Evolutionary conservation across 2,797 vertebrate genomes (phyloP).

Genomic region (Leptatherina wallacei): DNA sequence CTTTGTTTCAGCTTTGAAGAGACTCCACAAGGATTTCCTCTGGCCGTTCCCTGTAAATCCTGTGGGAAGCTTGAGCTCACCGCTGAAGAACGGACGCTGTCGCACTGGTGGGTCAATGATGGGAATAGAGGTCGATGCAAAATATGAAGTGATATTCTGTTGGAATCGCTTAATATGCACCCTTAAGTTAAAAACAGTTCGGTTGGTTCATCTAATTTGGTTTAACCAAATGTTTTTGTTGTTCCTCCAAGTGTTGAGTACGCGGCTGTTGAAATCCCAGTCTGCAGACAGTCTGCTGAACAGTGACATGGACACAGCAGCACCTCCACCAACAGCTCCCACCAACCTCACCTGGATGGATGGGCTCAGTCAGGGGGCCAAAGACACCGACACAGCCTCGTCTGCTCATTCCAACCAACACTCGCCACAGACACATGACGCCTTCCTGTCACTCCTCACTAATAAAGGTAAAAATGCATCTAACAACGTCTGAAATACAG

Average conservation of each 20-base stretch:
- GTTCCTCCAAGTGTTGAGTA: slow-evolving; percentile 81
- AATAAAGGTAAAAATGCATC: slow-evolving; percentile 87
- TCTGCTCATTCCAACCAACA: slow-evolving; percentile 84
- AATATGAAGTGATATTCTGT: background rate
- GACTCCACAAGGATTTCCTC: slow-evolving; percentile 94
- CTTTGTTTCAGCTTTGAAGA: slow-evolving; percentile 93
- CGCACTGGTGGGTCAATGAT: slow-evolving; percentile 84
- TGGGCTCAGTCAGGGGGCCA: slow-evolving; percentile 79
- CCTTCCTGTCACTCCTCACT: slow-evolving; percentile 93
- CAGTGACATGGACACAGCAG: slow-evolving; percentile 87
- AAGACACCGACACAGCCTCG: slow-evolving; percentile 89
- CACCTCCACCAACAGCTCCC: slow-evolving; percentile 77
- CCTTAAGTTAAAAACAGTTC: background rate
- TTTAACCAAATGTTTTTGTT: background rate
- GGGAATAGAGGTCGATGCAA: background rate
- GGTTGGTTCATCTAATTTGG: too few relatives aligned
- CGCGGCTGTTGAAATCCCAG: slow-evolving; percentile 91
- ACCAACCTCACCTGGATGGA: slow-evolving; percentile 91
- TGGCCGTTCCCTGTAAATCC: slow-evolving; percentile 97
- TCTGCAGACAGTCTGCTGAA: slow-evolving; percentile 92
- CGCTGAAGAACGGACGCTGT: slow-evolving; percentile 93
- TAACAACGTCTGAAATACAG: background rate
- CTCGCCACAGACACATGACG: slow-evolving; percentile 93
- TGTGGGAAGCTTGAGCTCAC: slow-evolving; percentile 88
- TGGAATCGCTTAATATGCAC: background rate